Conservation (phyloP, 2,113 vertebrate genomes). For the Parotia lawesii region DNA sequence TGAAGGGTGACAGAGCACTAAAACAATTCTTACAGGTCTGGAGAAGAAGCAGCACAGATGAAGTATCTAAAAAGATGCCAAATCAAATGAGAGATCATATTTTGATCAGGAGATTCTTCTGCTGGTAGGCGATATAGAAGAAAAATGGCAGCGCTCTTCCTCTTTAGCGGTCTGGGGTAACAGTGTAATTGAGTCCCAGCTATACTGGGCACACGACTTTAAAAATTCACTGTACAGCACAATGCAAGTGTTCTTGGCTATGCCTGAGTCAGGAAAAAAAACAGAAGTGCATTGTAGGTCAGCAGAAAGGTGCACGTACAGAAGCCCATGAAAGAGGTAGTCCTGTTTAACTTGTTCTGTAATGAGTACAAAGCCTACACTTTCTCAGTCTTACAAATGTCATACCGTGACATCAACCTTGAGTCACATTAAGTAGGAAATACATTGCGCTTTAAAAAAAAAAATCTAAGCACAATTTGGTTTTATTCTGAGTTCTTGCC, state of each 20-base stretch:
- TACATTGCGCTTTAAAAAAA: not conserved
- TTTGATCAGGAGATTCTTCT: not conserved
- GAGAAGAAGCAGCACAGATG: not conserved
- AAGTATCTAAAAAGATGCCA: not conserved
- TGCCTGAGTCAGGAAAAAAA: not conserved
- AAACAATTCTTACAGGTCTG: not conserved
- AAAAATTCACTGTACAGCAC: conserved; percentile 18
- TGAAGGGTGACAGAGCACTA: not conserved
- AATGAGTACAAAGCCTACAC: not conserved
- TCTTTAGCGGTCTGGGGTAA: not conserved
- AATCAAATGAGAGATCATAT: not conserved
- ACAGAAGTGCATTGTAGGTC: not conserved
- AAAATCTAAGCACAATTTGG: not conserved
- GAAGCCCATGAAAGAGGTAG: not conserved
- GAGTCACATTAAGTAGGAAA: not conserved
- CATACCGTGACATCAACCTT: fast-evolving
- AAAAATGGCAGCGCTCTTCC: not conserved
- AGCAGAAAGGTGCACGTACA: not conserved
- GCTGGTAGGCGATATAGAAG: not conserved
- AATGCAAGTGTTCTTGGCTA: not conserved
- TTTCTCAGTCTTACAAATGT: not conserved
- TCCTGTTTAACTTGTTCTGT: not conserved
- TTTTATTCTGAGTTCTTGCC: not conserved
- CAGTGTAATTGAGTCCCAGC: not conserved
- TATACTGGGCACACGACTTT: not conserved